Percentiles rank a stretch among this genome's conserved stretches.
Conservation (phyloP, 2,888 invertebrate species). For the Drosophila affinis region DNA sequence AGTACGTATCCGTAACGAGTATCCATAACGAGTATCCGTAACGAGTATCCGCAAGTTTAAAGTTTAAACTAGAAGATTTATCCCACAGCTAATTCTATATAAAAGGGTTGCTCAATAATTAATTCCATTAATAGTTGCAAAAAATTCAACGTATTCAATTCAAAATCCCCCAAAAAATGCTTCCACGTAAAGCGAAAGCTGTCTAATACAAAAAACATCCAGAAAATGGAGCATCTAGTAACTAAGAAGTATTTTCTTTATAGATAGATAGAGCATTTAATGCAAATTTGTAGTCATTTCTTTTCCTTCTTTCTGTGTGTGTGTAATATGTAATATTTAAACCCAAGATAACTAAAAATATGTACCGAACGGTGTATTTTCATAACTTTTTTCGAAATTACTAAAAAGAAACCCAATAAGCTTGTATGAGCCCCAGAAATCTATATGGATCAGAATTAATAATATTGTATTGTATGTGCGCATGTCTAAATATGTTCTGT, state of each 20-base stretch:
- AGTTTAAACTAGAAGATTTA: conserved; percentile 31
- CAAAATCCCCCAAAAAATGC: not conserved
- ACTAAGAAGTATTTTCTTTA: conserved; percentile 62
- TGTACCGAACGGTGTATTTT: conserved; percentile 24
- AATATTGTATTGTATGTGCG: conserved; percentile 12
- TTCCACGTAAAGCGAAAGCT: conserved; percentile 5
- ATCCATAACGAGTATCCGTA: conserved; percentile 19
- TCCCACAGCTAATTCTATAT: conserved; percentile 35
- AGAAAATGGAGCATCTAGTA: conserved; percentile 32
- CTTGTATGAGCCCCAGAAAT: conserved; percentile 35
- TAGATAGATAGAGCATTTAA: conserved; percentile 76
- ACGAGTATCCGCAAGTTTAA: conserved; percentile 34
- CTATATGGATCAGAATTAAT: conserved; percentile 45
- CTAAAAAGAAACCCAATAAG: conserved; percentile 27
- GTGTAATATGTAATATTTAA: conserved; percentile 44
- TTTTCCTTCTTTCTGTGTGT: conserved; percentile 43
- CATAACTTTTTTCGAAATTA: conserved; percentile 32
- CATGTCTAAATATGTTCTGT: conserved; percentile 49
- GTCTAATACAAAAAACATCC: conserved; percentile 10
- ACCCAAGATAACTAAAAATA: conserved; percentile 30
- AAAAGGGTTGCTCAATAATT: conserved; percentile 43
- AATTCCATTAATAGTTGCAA: conserved; percentile 24
- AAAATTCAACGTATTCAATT: conserved; percentile 17
- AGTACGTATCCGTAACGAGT: conserved; percentile 6
- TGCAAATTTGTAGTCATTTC: conserved; percentile 76